phyloP scores from a whole-genome alignment of 2,797 vertebrate species.

The Mustela erminea region DNA sequence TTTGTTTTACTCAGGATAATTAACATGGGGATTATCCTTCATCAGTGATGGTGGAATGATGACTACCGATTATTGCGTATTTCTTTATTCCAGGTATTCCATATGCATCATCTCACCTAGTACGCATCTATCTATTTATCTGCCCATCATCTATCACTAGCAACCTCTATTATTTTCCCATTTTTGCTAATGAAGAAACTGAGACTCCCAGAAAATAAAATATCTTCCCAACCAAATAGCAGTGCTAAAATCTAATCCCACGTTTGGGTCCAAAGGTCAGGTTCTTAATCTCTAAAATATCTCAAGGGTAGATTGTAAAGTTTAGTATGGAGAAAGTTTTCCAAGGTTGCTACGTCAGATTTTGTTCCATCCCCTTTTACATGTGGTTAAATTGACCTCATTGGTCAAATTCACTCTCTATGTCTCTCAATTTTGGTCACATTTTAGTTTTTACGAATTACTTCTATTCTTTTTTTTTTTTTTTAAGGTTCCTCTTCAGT shows the following conservation, averaged over 20 bases:
- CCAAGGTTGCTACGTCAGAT: constrained; percentile 1
- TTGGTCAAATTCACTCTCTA: background rate
- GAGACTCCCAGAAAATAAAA: constrained; percentile 35
- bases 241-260: background rate
- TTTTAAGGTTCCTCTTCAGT: constrained; percentile 13
- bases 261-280: background rate
- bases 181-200: background rate
- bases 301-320: background rate
- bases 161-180: background rate
- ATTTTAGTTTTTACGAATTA: background rate
- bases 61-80: background rate
- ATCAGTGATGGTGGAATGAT: background rate
- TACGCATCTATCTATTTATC: background rate
- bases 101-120: background rate
- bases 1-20: background rate
- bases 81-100: background rate
- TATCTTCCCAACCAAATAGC: background rate
- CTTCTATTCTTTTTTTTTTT: constrained; percentile 12
- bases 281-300: background rate
- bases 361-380: background rate
- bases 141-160: background rate
- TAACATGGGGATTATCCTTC: background rate
- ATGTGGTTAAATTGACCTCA: background rate
- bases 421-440: background rate
- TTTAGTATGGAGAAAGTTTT: background rate